Evolutionary conservation across 2,797 vertebrate species (phyloP).

Genomic region (Leontocebus nigricollis): DNA sequence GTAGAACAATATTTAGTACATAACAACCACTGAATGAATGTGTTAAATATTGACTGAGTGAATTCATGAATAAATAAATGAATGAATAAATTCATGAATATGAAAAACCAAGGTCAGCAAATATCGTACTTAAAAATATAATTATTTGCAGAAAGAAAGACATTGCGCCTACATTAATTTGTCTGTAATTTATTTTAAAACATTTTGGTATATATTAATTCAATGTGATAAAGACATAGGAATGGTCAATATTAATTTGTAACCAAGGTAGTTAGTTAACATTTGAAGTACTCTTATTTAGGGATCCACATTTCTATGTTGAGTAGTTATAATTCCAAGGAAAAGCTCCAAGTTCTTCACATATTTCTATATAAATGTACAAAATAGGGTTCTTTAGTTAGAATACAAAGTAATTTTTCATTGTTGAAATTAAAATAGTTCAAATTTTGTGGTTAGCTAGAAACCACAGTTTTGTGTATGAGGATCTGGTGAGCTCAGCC

Average conservation of each 20-base stretch:
- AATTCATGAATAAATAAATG: background rate
- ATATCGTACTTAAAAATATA: background rate
- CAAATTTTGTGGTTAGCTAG: background rate
- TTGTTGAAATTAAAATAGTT: background rate
- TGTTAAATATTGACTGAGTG: constrained; percentile 39
- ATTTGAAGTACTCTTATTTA: background rate
- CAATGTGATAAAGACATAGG: background rate
- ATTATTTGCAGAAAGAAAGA: constrained; percentile 24
- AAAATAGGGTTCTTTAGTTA: background rate
- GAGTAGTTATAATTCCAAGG: background rate
- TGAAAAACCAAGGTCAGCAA: background rate
- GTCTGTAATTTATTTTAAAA: constrained; percentile 28
- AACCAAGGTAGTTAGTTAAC: background rate
- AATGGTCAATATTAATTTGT: background rate
- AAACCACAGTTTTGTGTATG: background rate
- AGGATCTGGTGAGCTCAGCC: background rate
- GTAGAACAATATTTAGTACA: background rate
- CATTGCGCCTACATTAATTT: background rate
- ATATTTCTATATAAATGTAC: constrained; percentile 6
- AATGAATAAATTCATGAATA: constrained; percentile 32
- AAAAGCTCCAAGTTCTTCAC: background rate
- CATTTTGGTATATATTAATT: background rate
- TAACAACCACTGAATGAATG: background rate
- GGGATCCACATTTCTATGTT: background rate
- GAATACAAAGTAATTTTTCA: background rate